A percentile compares a stretch with the other conserved stretches of the same genome.
Evolutionary conservation across 1,140 invertebrate species (phyloP).

Genomic region (Drosophila mojavensis): DNA sequence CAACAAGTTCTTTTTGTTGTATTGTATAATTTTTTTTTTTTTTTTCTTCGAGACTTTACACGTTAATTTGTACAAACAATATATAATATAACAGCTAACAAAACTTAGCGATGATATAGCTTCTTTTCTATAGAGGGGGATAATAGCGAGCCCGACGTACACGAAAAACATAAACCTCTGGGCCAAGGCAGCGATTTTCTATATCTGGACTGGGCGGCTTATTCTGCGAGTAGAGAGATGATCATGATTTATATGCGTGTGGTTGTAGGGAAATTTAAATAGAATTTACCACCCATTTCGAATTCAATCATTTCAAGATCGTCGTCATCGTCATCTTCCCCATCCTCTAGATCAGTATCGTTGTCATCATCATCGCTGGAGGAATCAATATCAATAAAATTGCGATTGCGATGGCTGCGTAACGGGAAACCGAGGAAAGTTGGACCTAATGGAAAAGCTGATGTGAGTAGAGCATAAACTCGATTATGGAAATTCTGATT

Average conservation of each 20-base stretch:
- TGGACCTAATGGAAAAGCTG: conserved; percentile 65
- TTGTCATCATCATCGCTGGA: conserved; percentile 48
- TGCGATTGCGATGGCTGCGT: conserved; percentile 55
- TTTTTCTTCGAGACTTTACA: conserved; percentile 17
- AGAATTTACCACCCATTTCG: conserved; percentile 5
- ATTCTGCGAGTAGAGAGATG: conserved; percentile 41
- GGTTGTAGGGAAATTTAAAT: not conserved
- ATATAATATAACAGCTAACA: conserved; percentile 52
- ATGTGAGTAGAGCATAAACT: conserved; percentile 5
- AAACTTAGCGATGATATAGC: conserved; percentile 33
- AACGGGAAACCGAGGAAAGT: conserved; percentile 66
- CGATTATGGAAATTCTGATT: not conserved
- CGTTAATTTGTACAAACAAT: conserved; percentile 45
- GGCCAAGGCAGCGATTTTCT: conserved; percentile 18
- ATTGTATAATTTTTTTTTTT: not conserved
- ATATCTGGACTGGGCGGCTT: conserved; percentile 9
- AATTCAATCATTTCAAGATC: conserved; percentile 51
- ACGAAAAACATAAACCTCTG: conserved; percentile 3
- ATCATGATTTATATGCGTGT: conserved; percentile 29
- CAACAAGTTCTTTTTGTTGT: conserved; percentile 49
- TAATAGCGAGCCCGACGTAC: not conserved
- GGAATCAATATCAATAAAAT: conserved; percentile 45
- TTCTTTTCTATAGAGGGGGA: conserved; percentile 14
- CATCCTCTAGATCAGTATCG: conserved; percentile 51
- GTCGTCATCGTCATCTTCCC: conserved; percentile 65